phyloP scores from a whole-genome alignment of 1,140 invertebrate species.

The Pseudobourletiella spinata region DNA sequence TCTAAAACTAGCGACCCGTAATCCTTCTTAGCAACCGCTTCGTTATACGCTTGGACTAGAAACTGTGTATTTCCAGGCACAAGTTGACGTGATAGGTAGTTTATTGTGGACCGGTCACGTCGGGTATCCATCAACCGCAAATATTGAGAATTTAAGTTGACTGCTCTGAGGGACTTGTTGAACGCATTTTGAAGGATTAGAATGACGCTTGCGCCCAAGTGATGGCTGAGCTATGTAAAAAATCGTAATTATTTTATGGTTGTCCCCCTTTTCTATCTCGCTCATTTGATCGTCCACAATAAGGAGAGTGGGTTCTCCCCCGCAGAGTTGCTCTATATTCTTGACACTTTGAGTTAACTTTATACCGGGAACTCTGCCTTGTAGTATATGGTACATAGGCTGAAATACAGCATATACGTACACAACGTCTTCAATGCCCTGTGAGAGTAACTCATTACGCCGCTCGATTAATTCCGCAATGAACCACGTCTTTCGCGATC shows the following conservation, averaged over 20 bases:
- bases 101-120: no score
- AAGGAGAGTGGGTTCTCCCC: not conserved
- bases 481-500: not conserved
- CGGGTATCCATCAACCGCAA: not conserved
- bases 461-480: no score
- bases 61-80: no score
- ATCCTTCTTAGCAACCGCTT: no score
- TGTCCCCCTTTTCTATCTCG: not conserved
- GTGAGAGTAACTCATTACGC: not conserved
- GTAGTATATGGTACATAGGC: not conserved
- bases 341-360: not conserved
- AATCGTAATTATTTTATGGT: not conserved
- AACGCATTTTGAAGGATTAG: not conserved
- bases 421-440: not conserved
- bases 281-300: not conserved
- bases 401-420: not conserved
- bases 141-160: not conserved
- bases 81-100: no score
- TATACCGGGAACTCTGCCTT: not conserved
- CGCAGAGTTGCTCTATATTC: not conserved
- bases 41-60: no score
- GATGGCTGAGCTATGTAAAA: not conserved
- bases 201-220: not conserved
- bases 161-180: not conserved
- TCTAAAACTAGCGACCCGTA: no score